Evolutionary conservation across 2,113 vertebrate species (phyloP).

Genomic region (Barnardius zonarius): DNA sequence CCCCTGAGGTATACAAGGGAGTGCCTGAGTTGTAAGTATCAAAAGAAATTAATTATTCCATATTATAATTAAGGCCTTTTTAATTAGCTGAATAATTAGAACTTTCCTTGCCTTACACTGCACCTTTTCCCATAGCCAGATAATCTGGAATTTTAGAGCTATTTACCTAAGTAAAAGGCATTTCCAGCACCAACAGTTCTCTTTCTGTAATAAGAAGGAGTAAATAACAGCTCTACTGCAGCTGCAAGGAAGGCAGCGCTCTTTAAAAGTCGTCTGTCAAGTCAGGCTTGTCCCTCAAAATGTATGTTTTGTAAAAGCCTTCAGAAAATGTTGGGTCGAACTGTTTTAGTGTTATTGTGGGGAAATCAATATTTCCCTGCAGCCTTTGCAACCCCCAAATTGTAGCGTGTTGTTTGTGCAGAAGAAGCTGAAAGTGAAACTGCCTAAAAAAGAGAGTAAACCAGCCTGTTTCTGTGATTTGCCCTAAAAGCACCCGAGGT

Average conservation of each 20-base stretch:
- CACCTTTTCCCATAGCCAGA: not conserved
- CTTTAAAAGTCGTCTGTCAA: slow-evolving; percentile 25
- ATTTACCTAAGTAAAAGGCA: slow-evolving; percentile 34
- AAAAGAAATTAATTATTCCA: slow-evolving; percentile 65
- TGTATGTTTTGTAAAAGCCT: slow-evolving; percentile 56
- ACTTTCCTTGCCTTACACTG: not conserved
- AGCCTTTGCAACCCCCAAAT: slow-evolving; percentile 47
- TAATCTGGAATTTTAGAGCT: not conserved
- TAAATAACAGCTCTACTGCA: not conserved
- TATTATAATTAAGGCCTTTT: slow-evolving; percentile 64
- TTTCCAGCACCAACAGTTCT: not conserved
- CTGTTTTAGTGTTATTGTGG: slow-evolving; percentile 52
- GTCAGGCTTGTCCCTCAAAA: slow-evolving; percentile 51
- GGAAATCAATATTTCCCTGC: slow-evolving; percentile 66
- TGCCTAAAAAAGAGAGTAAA: slow-evolving; percentile 23
- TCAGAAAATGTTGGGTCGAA: slow-evolving; percentile 57
- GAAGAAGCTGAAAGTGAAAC: slow-evolving; percentile 39
- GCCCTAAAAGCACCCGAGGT: not conserved
- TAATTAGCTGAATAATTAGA: slow-evolving; percentile 58
- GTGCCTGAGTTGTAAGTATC: slow-evolving; percentile 62
- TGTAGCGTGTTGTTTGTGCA: slow-evolving; percentile 31
- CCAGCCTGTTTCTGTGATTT: not conserved
- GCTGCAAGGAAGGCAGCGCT: not conserved
- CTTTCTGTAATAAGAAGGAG: not conserved
- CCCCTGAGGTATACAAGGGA: slow-evolving; percentile 39